Conservation (phyloP, 2,113 vertebrate species). For the Amblyornis subalaris region DNA sequence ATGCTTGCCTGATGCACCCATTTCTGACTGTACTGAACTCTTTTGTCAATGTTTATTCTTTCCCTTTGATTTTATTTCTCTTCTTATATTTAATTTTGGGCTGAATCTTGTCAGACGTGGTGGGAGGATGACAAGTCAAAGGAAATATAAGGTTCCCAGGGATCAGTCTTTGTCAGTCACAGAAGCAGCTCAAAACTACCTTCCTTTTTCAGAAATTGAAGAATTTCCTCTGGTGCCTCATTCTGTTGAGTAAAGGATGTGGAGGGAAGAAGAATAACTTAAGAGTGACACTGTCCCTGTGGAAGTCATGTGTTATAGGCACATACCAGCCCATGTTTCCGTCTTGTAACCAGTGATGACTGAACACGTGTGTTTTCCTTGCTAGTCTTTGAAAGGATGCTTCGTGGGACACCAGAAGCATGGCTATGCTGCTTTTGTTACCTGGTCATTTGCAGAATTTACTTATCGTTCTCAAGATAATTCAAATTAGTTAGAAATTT, state of each 20-base stretch:
- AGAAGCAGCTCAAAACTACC: background rate
- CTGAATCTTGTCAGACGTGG: background rate
- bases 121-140: background rate
- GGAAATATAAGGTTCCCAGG: background rate
- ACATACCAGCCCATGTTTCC: background rate
- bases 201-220: background rate
- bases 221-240: background rate
- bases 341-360: background rate
- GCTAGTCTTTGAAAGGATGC: background rate
- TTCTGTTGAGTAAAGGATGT: background rate
- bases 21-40: background rate
- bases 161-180: background rate
- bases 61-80: background rate
- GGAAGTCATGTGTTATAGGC: background rate
- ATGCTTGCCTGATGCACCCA: background rate
- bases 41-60: background rate
- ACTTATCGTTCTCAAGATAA: background rate
- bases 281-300: background rate
- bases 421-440: background rate
- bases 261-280: background rate
- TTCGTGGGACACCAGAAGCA: background rate
- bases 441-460: background rate
- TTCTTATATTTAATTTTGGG: background rate
- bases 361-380: background rate
- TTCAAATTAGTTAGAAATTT: background rate